phyloP scores from a whole-genome alignment of 2,113 vertebrate species.

The Neodon shergylaensis region DNA sequence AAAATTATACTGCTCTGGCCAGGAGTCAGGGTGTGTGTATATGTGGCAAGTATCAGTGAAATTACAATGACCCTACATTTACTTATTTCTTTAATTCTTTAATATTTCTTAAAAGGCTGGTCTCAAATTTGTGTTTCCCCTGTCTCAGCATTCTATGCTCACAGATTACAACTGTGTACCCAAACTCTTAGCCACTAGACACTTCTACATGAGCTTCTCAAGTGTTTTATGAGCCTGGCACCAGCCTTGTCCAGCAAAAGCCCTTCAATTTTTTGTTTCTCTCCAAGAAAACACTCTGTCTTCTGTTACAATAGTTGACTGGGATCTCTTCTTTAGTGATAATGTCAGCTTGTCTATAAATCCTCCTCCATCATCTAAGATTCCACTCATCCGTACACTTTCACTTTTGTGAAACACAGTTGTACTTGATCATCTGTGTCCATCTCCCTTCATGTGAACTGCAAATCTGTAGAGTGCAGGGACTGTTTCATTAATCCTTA shows the following conservation, averaged over 20 bases:
- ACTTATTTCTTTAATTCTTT: background rate
- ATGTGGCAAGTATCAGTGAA: background rate
- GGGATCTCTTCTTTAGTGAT: background rate
- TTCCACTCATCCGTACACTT: background rate
- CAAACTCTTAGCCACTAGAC: too few relatives aligned
- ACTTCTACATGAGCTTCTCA: background rate
- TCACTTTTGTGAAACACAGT: background rate
- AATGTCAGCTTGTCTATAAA: background rate
- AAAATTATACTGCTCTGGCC: background rate
- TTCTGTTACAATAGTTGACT: background rate
- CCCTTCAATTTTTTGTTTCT: background rate
- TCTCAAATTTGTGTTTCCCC: background rate
- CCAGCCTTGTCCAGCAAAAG: background rate
- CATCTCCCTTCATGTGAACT: background rate
- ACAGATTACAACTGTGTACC: background rate
- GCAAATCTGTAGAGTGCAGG: background rate
- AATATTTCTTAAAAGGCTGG: too few relatives aligned
- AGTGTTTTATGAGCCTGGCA: background rate
- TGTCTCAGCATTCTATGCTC: background rate
- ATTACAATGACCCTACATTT: background rate
- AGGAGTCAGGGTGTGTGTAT: background rate
- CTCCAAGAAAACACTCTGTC: background rate
- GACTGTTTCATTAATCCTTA: background rate
- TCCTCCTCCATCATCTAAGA: accelerated
- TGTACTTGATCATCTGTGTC: background rate